Evolutionary conservation across 2,113 vertebrate species (phyloP).

Genomic region (Planiliza haematocheilus): DNA sequence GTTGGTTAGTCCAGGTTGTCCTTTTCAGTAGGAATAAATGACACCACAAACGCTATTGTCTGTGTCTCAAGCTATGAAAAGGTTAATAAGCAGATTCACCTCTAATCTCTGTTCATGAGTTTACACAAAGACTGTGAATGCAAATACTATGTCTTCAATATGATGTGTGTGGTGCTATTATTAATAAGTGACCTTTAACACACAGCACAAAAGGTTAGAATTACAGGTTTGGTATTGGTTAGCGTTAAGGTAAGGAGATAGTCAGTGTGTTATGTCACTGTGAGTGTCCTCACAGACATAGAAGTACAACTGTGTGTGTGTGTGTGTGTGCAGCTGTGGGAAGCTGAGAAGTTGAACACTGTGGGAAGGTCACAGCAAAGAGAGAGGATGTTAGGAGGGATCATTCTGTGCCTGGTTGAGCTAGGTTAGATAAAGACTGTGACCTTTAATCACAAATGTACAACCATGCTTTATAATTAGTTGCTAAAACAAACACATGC

Average conservation of each 20-base stretch:
- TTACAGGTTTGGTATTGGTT: not conserved
- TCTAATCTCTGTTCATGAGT: constrained; percentile 12
- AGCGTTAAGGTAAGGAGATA: not conserved
- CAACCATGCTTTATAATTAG: not conserved
- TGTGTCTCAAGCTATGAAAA: not conserved
- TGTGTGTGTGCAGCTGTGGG: constrained; percentile 18
- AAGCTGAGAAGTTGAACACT: constrained; percentile 25
- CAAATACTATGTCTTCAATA: constrained; percentile 27
- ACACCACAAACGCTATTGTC: not conserved
- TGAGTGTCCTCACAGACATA: not conserved
- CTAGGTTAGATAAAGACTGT: constrained; percentile 37
- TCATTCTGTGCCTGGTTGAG: constrained; percentile 43
- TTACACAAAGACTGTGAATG: constrained; percentile 34
- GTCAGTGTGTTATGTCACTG: not conserved
- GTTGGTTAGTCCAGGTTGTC: not conserved
- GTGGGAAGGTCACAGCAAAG: constrained; percentile 35
- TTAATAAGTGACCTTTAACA: constrained; percentile 25
- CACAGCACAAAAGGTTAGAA: constrained; percentile 2
- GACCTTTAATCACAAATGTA: constrained; percentile 28
- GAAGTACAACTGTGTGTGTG: not conserved
- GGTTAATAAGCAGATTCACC: not conserved
- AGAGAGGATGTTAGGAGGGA: constrained; percentile 17
- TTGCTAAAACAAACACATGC: no score
- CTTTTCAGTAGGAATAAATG: not conserved
- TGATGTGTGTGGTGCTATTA: constrained; percentile 18